Evolutionary conservation across 1,140 invertebrate species (phyloP).

Genomic region (Chelonus insularis): DNA sequence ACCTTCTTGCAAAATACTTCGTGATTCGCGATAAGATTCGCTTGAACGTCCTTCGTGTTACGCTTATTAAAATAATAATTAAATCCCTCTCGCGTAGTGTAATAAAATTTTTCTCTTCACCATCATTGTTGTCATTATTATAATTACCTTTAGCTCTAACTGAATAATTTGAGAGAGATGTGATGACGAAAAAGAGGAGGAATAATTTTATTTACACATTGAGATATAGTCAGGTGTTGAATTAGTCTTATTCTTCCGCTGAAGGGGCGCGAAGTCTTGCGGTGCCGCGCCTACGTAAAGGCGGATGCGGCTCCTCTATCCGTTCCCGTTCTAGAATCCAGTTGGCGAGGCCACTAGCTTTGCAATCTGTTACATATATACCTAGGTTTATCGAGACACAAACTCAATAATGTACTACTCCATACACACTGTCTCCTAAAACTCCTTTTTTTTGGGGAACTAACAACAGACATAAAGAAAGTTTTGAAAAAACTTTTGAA

Average conservation of each 20-base stretch:
- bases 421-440: too few relatives aligned
- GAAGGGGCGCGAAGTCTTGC: conserved; percentile 22
- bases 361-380: conserved; percentile 5
- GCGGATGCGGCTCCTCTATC: conserved; percentile 43
- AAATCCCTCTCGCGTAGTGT: background rate
- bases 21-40: background rate
- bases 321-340: conserved; percentile 50
- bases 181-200: too few relatives aligned
- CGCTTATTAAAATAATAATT: conserved; percentile 21
- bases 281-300: conserved; percentile 43
- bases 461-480: too few relatives aligned
- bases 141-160: too few relatives aligned
- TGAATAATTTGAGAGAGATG: too few relatives aligned
- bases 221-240: too few relatives aligned
- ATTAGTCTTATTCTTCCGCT: background rate
- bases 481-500: background rate
- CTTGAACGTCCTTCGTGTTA: conserved; percentile 2
- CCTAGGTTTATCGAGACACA: background rate
- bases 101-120: background rate
- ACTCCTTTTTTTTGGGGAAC: too few relatives aligned
- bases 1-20: too few relatives aligned
- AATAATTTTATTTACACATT: too few relatives aligned
- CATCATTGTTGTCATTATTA: too few relatives aligned
- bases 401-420: background rate
- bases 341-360: conserved; percentile 31